Percentiles rank a stretch among this genome's conserved stretches.
Conservation (phyloP, 2,797 vertebrate genomes). For the Notoglanidium macrostoma region DNA sequence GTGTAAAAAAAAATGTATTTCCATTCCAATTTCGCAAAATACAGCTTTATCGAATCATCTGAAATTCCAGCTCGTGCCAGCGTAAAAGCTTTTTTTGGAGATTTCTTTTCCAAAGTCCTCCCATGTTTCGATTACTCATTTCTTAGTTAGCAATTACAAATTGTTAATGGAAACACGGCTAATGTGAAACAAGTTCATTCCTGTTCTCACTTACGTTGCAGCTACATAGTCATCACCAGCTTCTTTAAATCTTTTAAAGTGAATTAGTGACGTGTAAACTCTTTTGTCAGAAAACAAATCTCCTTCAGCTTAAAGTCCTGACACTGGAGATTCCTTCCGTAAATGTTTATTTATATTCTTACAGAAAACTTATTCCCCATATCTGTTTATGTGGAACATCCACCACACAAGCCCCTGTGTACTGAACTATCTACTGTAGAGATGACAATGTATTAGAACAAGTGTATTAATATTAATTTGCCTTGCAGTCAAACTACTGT, state of each 20-base stretch:
- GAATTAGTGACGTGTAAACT: not conserved
- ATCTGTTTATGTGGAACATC: not conserved
- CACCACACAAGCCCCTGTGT: not conserved
- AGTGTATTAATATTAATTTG: not conserved
- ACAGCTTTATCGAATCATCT: too few species aligned
- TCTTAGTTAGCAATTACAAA: too few species aligned
- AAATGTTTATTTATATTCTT: not conserved
- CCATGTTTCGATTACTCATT: too few species aligned
- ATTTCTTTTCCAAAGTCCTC: too few species aligned
- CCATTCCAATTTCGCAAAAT: too few species aligned
- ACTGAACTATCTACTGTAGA: not conserved
- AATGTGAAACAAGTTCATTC: not conserved
- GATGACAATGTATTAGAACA: not conserved
- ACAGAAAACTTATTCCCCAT: not conserved
- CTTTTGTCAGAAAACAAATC: not conserved
- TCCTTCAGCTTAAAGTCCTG: not conserved
- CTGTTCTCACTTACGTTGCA: not conserved
- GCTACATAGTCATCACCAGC: not conserved
- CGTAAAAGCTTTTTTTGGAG: too few species aligned
- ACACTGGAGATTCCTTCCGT: not conserved
- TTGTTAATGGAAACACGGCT: too few species aligned
- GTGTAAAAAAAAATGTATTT: too few species aligned
- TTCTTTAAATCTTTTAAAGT: not conserved
- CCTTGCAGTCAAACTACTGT: not conserved
- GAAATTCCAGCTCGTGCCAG: too few species aligned